A percentile compares a stretch with the other conserved stretches of the same genome.
These are phyloP conservation scores for Amphipyra berbera DNA, from an alignment of 2,888 invertebrate genomes.

Conservation along the genomic window DNA sequence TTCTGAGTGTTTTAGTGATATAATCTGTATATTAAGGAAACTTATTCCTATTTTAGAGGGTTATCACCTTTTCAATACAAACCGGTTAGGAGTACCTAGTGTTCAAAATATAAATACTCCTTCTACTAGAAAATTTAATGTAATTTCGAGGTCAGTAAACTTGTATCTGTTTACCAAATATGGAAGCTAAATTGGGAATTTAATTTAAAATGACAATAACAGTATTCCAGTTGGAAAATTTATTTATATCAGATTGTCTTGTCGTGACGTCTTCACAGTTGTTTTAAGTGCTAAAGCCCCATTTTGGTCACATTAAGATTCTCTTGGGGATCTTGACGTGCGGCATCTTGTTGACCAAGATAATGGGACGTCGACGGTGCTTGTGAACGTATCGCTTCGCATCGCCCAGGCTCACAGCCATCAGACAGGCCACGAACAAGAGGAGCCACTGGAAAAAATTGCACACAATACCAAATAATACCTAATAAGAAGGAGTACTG, in stretches of 20 bases:
- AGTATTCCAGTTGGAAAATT: conserved; percentile 11
- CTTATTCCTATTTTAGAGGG: neutral
- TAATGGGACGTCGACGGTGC: conserved; percentile 42
- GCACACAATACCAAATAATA: no score
- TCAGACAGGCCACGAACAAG: conserved; percentile 54
- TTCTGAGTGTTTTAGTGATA: conserved; percentile 15
- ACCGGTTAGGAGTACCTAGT: neutral
- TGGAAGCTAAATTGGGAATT: neutral
- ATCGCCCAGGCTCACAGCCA: conserved; percentile 28
- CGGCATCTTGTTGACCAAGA: conserved; percentile 43
- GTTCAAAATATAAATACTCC: neutral
- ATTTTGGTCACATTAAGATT: conserved; percentile 16
- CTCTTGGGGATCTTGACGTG: conserved; percentile 32
- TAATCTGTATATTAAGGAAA: conserved; percentile 1
- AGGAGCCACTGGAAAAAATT: conserved; percentile 58
- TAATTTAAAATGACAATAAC: conserved; percentile 4
- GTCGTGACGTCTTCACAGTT: neutral
- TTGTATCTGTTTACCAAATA: neutral
- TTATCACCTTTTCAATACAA: conserved; percentile 4
- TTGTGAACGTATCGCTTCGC: conserved; percentile 25
- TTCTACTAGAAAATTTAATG: neutral
- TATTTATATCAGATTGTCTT: conserved; percentile 19
- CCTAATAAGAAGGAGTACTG: no score
- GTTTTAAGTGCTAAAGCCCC: neutral
- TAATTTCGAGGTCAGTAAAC: neutral